Evolutionary conservation across 2,113 vertebrate species (phyloP).

Genomic region (Agapornis roseicollis): DNA sequence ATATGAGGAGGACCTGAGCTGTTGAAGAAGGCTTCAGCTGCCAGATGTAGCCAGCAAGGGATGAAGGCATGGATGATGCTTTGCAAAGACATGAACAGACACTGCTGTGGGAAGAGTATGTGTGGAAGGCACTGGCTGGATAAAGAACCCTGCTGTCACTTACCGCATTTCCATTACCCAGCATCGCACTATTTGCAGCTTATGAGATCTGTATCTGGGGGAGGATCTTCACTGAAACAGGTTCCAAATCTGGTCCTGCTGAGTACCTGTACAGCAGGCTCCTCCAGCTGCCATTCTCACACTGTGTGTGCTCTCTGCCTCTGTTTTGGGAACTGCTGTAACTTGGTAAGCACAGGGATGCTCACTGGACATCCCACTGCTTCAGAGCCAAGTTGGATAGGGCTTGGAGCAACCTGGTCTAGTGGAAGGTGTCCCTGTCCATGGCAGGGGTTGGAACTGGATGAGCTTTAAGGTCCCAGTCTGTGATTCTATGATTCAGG

Average conservation of each 20-base stretch:
- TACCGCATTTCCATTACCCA: background rate
- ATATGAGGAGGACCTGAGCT: background rate
- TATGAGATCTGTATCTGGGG: background rate
- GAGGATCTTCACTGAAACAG: background rate
- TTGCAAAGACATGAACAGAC: background rate
- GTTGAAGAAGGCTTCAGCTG: background rate
- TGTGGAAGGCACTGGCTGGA: background rate
- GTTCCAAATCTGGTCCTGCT: background rate
- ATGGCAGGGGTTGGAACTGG: background rate
- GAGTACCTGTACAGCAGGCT: background rate
- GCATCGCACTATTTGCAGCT: background rate
- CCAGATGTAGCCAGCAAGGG: background rate
- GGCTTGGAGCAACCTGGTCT: background rate
- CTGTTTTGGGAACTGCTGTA: background rate
- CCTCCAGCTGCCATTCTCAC: background rate
- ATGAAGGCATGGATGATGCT: background rate
- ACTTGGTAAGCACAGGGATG: accelerated
- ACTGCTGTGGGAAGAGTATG: background rate
- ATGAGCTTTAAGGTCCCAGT: background rate
- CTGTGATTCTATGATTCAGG: background rate
- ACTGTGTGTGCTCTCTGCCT: background rate
- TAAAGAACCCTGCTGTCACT: background rate
- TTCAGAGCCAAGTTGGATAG: background rate
- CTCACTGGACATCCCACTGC: accelerated
- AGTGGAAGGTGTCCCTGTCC: background rate